Conservation (phyloP, 2,888 invertebrate species). For the Drosophila atroscutellata region DNA sequence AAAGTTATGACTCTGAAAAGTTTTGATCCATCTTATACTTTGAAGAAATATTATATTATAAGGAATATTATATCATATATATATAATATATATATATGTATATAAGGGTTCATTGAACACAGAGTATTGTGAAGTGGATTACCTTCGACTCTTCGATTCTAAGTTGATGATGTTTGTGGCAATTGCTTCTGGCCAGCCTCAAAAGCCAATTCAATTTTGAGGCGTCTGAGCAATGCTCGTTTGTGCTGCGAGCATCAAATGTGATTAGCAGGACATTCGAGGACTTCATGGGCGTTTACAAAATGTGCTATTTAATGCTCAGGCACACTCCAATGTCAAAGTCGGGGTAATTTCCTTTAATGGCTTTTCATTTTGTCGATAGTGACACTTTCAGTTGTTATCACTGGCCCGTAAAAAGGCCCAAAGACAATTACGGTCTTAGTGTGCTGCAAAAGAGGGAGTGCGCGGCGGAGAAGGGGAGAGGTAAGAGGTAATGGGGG, state of each 20-base stretch:
- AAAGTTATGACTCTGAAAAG: neutral
- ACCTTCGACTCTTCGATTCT: neutral
- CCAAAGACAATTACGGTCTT: conserved; percentile 66
- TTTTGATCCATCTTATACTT: fast-evolving
- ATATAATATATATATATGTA: too few relatives aligned
- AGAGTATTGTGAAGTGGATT: neutral
- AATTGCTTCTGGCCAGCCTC: conserved; percentile 34
- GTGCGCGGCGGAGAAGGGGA: neutral
- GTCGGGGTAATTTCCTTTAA: conserved; percentile 77
- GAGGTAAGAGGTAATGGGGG: neutral
- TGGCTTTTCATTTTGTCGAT: conserved; percentile 79
- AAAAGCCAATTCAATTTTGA: conserved; percentile 62
- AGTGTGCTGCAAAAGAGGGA: conserved; percentile 4
- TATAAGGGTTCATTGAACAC: neutral
- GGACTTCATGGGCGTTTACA: conserved; percentile 29
- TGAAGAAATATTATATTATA: neutral
- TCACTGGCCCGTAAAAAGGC: conserved; percentile 73
- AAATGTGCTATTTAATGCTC: conserved; percentile 69
- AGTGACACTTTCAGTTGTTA: conserved; percentile 79
- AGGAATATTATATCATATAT: neutral
- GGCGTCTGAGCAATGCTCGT: conserved; percentile 8
- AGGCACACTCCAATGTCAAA: conserved; percentile 64
- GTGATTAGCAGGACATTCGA: conserved; percentile 69
- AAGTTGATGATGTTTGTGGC: conserved; percentile 4
- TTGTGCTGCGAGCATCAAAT: conserved; percentile 24